Evolutionary conservation across 2,888 invertebrate genomes (phyloP).

Genomic region (Agonopterix heracliana): DNA sequence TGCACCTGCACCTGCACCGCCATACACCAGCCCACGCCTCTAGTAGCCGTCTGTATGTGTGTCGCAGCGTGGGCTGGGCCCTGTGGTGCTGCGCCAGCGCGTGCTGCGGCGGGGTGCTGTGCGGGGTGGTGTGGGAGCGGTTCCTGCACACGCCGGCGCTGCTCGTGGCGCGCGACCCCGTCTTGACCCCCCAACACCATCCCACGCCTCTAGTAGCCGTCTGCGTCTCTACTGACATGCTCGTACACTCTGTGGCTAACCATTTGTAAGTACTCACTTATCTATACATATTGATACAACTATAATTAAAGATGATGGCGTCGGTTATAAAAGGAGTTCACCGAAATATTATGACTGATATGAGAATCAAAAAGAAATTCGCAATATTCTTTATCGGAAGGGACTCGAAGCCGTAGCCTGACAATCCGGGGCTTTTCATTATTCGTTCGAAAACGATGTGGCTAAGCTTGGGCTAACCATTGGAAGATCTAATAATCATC

Average conservation of each 20-base stretch:
- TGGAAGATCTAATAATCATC: no score
- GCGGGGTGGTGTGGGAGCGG: conserved; percentile 55
- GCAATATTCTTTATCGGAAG: no score
- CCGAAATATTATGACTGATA: no score
- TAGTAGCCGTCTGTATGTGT: conserved; percentile 14
- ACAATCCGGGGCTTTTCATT: no score
- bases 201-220: conserved; percentile 39
- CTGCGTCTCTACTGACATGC: conserved; percentile 36
- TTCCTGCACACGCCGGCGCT: conserved; percentile 52
- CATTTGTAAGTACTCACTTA: conserved; percentile 30
- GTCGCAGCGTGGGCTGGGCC: conserved; percentile 45
- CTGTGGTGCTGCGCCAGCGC: conserved; percentile 47
- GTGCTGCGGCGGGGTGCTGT: conserved; percentile 50
- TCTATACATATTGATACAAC: not conserved
- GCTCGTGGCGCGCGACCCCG: conserved; percentile 31
- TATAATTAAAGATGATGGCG: not conserved
- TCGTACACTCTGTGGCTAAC: conserved; percentile 27
- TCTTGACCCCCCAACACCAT: not conserved
- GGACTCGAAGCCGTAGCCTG: no score
- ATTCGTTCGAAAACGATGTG: no score
- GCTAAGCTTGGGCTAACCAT: no score
- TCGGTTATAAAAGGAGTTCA: no score
- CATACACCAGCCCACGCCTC: conserved; percentile 26
- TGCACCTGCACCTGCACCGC: conserved; percentile 10
- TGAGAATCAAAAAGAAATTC: no score